Base-by-base conservation (phyloP, 2,113 vertebrate genomes). In the Erinaceus europaeus region DNA sequence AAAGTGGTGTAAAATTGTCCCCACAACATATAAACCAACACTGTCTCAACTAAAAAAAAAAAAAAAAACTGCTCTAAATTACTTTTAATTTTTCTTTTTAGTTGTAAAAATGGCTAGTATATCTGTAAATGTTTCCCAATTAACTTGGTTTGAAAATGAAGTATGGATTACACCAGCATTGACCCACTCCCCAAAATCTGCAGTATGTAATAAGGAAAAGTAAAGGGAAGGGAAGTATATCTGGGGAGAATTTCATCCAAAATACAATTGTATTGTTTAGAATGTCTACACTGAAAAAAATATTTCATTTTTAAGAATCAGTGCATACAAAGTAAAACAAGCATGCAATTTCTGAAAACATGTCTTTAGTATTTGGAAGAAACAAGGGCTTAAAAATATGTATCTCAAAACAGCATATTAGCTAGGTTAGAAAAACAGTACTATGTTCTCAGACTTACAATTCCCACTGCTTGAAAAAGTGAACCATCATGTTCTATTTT, bases 401-500 rank as follows among this genome's bases (percentile, higher is more conserved):
- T 44, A 73, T 55, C 57, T 91, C 34, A 55, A 50, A 83, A 89
- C 7, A 84, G 71, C 34, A 77, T 9, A 91, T 88, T 71, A 86
- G n/a, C 59, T 93, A 77, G 23, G 44, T 36, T 4, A 85, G 73
- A 90, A 88, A 91, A 88, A 21, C 38, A 90, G n/a, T n/a, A 80
- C 57, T 4, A 80, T 79, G 69, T 13, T 91, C 52, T 88, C 93
- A 95, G 86, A 98, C 97, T 96, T 97, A 99, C 99, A 97, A 98
- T 98, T 97, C 97, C 98, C 92, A 98, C 96, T 88, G 98, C 97
- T 95, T 98, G 98, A 95, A 98, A 98, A 94, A 98, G 97, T 40
- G 98, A 96, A 89, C 97, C 96, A 81, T 98, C 97, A 50, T 97
- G 96, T 93, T 98, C 97, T 95, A 99, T 97, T 97, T 99, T 99